Conservation (phyloP, 92 coral and sea anemone species). For the Bergia puertoricense region DNA sequence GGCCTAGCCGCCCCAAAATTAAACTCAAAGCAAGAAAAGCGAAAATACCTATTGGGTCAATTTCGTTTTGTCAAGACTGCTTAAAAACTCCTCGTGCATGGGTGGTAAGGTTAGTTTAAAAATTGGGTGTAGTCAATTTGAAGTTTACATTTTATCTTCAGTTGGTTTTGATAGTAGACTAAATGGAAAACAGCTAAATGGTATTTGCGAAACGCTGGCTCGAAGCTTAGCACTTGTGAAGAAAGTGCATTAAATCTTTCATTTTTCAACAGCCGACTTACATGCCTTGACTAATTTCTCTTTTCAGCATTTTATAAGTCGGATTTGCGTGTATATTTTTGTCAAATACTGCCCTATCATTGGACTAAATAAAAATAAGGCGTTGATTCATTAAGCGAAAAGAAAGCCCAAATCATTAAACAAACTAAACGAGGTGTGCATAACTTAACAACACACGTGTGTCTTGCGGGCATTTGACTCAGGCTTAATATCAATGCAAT, state of each 20-base stretch:
- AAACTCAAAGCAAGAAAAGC: not conserved
- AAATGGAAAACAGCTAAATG: not conserved
- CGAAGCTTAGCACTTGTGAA: not conserved
- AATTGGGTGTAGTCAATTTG: not conserved
- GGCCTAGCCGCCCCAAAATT: not conserved
- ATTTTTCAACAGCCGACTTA: too few relatives aligned
- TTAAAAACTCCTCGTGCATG: not conserved
- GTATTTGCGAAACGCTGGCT: not conserved
- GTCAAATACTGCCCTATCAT: not conserved
- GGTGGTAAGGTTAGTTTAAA: too few relatives aligned
- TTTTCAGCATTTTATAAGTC: not conserved
- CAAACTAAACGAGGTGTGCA: conserved; percentile 17
- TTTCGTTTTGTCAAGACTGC: not conserved
- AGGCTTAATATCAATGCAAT: conserved; percentile 23
- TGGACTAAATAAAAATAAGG: conserved; percentile 21
- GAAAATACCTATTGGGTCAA: not conserved
- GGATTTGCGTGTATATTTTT: not conserved
- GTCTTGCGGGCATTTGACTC: conserved; percentile 7
- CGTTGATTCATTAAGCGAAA: conserved; percentile 17
- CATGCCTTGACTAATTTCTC: not conserved
- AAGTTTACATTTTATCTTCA: not conserved
- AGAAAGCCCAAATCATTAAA: conserved; percentile 33
- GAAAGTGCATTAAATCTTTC: not conserved
- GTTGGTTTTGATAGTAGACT: not conserved
- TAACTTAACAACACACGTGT: conserved; percentile 30